Conservation (phyloP, 2,888 invertebrate species). For the Phytoseiulus persimilis region DNA sequence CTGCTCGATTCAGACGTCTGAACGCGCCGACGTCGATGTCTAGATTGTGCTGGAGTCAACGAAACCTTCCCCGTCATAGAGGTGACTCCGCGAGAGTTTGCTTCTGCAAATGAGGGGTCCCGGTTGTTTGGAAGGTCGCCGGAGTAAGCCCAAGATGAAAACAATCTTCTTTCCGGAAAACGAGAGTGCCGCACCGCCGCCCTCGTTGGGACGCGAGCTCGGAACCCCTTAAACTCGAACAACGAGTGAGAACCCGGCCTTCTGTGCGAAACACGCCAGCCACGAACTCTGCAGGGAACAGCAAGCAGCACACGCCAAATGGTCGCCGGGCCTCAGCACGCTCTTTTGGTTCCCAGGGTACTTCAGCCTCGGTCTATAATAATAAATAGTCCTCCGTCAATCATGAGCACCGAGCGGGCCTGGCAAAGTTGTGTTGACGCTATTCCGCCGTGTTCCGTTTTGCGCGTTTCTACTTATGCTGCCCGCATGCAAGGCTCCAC, state of each 20-base stretch:
- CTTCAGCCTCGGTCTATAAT: neutral
- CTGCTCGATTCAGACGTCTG: neutral
- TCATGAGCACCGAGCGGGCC: neutral
- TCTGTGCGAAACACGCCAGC: slow-evolving; percentile 5
- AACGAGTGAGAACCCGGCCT: neutral
- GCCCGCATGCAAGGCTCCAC: neutral
- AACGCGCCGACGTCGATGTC: neutral
- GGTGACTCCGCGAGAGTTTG: neutral
- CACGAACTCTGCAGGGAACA: neutral
- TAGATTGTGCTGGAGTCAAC: neutral
- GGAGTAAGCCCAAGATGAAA: neutral
- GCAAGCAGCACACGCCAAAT: neutral
- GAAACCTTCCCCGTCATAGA: neutral
- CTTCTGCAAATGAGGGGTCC: neutral
- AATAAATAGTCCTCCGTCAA: neutral
- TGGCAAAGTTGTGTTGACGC: neutral
- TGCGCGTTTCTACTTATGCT: neutral
- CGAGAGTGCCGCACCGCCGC: neutral
- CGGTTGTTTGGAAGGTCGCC: neutral
- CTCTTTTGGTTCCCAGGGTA: neutral
- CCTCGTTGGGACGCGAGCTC: neutral
- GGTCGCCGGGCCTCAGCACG: neutral
- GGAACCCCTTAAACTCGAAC: neutral
- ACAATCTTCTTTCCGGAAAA: neutral
- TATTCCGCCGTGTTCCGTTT: neutral